Base-by-base conservation (phyloP, 2,888 invertebrate species). In the Chydorus sphaericus region DNA sequence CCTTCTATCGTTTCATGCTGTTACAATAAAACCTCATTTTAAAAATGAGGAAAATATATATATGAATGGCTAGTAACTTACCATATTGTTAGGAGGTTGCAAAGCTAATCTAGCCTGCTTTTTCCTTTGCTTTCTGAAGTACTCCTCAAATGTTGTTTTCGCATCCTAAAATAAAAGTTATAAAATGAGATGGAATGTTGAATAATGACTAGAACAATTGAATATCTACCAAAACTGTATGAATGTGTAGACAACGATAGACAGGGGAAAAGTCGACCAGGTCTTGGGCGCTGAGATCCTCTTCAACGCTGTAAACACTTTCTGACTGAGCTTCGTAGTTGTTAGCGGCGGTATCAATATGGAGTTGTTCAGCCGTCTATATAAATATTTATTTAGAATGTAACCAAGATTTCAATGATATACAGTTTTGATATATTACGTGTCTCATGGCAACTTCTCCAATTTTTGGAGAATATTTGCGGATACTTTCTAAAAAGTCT, bases 221-320 rank as follows among this genome's bases (percentile, higher is more conserved):
- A n/a, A 49, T 26, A 62, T 70, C 63, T 62, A 74, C 74, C 61
- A 97, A 73, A 29, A 96, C 96, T 55, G 87, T 86, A 65, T 94
- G 93, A 59, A 98, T 97, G 68, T 98, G 97, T 59, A 96, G 78
- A 67, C 97, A 97, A 54, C 97, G 80, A 70, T 98, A 97, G 26
- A 99, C 83, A 0, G 98, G 96, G 55, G 96, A 93, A 70, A 96
- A 98, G 71, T 99, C 97, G 55, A 98, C 93, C 64, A 94, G 73
- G 72, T 98, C 96, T 70, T 96, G 90, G 0, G 96, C 93, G 68
- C 92, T 91, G 37, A 90, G 74, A 62, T 90, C 87, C 61, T 84
- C 85, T 48, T 81, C 79, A 33, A 73, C 76, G 55, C 54, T 58
- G 57, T 8, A 60, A 55, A 20, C 36, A 26, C 54, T 57, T 36